Conservation (phyloP, 37 sponge, comb jelly and placozoan genomes). For the Spongilla lacustris region DNA sequence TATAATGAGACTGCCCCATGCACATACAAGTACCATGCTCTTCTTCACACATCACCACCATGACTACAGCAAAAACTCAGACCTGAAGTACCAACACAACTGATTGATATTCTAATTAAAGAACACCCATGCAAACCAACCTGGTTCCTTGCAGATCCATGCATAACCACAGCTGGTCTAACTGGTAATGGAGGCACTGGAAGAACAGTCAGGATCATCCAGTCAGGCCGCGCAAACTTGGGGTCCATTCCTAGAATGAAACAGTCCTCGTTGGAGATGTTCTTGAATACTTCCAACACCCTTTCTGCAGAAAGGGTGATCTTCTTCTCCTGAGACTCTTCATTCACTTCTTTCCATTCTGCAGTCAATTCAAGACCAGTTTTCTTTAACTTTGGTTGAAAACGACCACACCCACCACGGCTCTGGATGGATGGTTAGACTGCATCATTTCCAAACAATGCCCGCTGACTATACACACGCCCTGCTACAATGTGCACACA, state of each 20-base stretch:
- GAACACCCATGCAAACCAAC: constrained; percentile 24
- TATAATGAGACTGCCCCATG: not conserved
- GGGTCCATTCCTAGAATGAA: constrained; percentile 90
- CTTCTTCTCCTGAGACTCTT: constrained; percentile 97
- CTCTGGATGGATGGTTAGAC: constrained; percentile 14
- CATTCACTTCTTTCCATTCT: constrained; percentile 95
- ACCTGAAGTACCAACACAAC: not conserved
- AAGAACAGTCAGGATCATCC: constrained; percentile 94
- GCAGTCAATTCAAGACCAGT: constrained; percentile 91
- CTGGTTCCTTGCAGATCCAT: constrained; percentile 91
- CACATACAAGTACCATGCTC: not conserved
- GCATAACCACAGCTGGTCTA: constrained; percentile 96
- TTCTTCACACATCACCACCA: not conserved
- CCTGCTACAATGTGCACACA: not conserved
- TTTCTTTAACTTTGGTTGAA: constrained; percentile 84
- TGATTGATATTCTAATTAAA: not conserved
- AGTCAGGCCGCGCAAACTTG: constrained; percentile 90
- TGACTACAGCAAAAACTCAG: not conserved
- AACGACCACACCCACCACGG: constrained; percentile 91
- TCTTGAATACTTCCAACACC: constrained; percentile 93
- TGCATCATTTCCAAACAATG: not conserved
- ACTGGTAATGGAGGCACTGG: constrained; percentile 97
- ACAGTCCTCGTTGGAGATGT: constrained; percentile 94
- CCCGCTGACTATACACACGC: constrained; percentile 1
- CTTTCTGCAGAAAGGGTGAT: constrained; percentile 88